These are phyloP conservation scores for Magallana angulata DNA, from an alignment of 1,140 invertebrate species.

Conservation along the genomic window DNA sequence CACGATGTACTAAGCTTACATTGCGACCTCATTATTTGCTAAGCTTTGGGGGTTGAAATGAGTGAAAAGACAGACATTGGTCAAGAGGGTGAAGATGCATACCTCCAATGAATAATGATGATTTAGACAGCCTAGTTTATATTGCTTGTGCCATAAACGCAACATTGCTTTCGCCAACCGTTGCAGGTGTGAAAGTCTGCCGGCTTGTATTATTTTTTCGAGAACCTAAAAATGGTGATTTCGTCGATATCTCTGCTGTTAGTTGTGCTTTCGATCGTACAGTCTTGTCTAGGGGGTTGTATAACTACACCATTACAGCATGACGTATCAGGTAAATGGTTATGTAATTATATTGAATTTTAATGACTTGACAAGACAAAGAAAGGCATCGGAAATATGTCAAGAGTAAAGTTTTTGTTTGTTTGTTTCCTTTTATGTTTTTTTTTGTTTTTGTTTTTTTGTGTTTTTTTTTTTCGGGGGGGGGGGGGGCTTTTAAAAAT, in stretches of 20 bases:
- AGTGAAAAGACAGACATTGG: neutral
- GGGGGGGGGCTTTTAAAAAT: no score
- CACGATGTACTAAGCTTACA: no score
- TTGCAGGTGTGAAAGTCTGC: neutral
- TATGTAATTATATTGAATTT: no score
- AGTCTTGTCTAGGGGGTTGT: conserved; percentile 5
- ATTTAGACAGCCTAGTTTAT: neutral
- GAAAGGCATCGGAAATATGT: no score
- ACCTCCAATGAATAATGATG: conserved; percentile 1
- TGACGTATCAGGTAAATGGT: neutral
- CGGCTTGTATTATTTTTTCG: no score
- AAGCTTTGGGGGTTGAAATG: neutral
- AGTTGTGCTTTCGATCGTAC: neutral
- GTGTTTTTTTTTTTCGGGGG: no score
- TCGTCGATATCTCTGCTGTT: neutral
- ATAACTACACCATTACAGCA: neutral
- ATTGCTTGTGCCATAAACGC: neutral
- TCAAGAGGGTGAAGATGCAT: neutral
- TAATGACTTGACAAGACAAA: no score
- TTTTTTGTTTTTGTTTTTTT: no score
- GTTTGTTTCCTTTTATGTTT: no score
- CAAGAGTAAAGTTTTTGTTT: no score
- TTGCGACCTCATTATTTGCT: no score
- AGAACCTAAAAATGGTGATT: neutral
- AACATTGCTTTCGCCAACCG: neutral